Evolutionary conservation across 2,888 invertebrate genomes (phyloP), one percentile per base, ranked within the genome.

Genomic region (Stenichneumon culpator): DNA sequence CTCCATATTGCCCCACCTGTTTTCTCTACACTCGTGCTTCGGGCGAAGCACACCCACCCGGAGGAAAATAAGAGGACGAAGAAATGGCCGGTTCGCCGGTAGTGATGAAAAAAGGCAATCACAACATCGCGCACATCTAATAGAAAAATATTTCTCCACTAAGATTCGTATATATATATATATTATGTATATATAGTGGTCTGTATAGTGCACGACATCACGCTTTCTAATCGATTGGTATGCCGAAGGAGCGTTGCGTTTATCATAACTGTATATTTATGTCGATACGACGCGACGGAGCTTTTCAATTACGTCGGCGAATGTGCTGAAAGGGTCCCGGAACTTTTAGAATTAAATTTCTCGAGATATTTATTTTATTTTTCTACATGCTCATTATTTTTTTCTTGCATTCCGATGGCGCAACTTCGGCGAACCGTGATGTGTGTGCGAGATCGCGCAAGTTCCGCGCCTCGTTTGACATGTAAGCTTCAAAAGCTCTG

Each of bases 91-190:
- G 14, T 22, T 25, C 25, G 60, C 25, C 47, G 19, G 11, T 32
- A 50, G 50, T 50, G 74, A 57, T n/a, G 72, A 25, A 50, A 47
- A 52, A 28, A 63, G 32, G 32, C 32, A 65, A 74, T 74, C 44
- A 60, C 44, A 60, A 60, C 60, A 73, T 60, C 28, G 60, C 47
- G 63, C 32, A 50, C 47, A 50, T 74, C 25, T 74, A 32, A 6
- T 25, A 65, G 44, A 74, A 74, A 74, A 63, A 74, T 74, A 63
- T 74, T 74, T 74, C 47, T 65, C 28, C 63, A 28, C 44, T 16
- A n/a, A 22, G 54, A 54, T 54, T 9, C 19, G 3, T 54, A 19
- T 7, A 54, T 54, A 19, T 19, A 54, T 32, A 32, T 32, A 32
- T 6, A 6, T 28, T 28, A 28, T 32, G 0, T 32, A 32, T 5